Percentiles rank a stretch among this genome's conserved stretches.
These are phyloP conservation scores for Cheiracanthium punctorium DNA, from an alignment of 2,888 invertebrate species.

Conservation along the genomic window DNA sequence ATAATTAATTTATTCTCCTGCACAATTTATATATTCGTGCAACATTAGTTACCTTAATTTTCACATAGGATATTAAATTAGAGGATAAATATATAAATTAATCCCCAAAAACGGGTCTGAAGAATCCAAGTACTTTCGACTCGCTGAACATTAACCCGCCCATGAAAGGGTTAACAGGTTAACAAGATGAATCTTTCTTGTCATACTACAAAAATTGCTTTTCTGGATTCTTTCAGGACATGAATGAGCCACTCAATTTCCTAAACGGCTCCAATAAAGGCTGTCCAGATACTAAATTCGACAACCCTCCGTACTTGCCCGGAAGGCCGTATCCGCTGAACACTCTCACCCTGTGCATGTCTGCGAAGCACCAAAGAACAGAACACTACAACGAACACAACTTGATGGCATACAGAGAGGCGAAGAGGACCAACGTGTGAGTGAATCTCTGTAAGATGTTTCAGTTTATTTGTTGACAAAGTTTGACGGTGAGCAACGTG, in stretches of 20 bases:
- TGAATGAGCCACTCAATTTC: conserved; percentile 92
- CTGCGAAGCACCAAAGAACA: conserved; percentile 83
- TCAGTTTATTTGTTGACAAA: no score
- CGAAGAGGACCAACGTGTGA: conserved; percentile 83
- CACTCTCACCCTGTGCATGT: conserved; percentile 87
- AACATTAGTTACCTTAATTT: no score
- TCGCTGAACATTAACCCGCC: no score
- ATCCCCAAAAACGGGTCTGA: no score
- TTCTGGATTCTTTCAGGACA: conserved; percentile 80
- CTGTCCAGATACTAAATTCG: conserved; percentile 80
- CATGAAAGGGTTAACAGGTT: no score
- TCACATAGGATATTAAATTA: no score
- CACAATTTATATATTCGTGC: no score
- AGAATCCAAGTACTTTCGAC: no score
- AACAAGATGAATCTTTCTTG: neutral
- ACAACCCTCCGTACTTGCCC: conserved; percentile 83
- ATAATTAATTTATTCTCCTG: no score
- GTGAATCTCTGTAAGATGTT: no score
- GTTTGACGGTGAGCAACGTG: no score
- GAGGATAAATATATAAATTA: no score
- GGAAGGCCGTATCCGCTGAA: conserved; percentile 79
- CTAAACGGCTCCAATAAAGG: conserved; percentile 75
- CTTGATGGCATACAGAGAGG: conserved; percentile 85
- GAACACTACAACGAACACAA: conserved; percentile 87
- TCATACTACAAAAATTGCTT: neutral